Evolutionary conservation across 2,888 invertebrate species (phyloP).

Genomic region (Dolomedes plantarius): DNA sequence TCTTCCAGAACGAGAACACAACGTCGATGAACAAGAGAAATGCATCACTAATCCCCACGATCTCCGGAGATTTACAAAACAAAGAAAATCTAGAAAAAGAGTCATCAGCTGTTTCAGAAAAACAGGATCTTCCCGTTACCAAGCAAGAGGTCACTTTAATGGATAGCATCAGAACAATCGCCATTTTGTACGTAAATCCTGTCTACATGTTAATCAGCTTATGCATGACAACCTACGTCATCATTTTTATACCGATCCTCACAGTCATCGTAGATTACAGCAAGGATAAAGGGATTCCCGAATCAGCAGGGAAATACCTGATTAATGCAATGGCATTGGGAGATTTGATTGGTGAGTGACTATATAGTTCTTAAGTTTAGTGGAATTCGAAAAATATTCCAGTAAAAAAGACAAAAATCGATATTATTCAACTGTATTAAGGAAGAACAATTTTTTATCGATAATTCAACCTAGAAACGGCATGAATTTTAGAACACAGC

Average conservation of each 20-base stretch:
- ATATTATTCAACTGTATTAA: too few relatives aligned
- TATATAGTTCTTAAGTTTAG: too few relatives aligned
- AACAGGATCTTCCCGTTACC: not conserved
- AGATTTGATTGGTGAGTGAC: constrained; percentile 47
- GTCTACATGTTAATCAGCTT: constrained; percentile 37
- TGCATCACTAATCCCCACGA: not conserved
- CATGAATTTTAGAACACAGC: too few relatives aligned
- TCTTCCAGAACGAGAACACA: not conserved
- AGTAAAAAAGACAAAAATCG: too few relatives aligned
- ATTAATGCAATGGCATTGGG: constrained; percentile 49
- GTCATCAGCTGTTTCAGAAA: not conserved
- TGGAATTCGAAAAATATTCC: too few relatives aligned
- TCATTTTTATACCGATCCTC: constrained; percentile 30
- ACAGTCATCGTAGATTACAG: constrained; percentile 43
- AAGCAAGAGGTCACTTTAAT: not conserved
- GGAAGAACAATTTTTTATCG: too few relatives aligned
- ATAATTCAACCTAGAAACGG: too few relatives aligned
- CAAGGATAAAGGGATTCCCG: constrained; percentile 46
- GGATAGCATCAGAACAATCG: not conserved
- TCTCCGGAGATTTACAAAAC: not conserved
- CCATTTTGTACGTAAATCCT: constrained; percentile 20
- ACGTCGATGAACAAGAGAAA: not conserved
- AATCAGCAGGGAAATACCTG: constrained; percentile 36
- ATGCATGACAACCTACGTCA: constrained; percentile 15
- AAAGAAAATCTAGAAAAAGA: too few relatives aligned